Evolutionary conservation across 2,888 invertebrate species (phyloP).

Genomic region (Sarcophaga subvicina): DNA sequence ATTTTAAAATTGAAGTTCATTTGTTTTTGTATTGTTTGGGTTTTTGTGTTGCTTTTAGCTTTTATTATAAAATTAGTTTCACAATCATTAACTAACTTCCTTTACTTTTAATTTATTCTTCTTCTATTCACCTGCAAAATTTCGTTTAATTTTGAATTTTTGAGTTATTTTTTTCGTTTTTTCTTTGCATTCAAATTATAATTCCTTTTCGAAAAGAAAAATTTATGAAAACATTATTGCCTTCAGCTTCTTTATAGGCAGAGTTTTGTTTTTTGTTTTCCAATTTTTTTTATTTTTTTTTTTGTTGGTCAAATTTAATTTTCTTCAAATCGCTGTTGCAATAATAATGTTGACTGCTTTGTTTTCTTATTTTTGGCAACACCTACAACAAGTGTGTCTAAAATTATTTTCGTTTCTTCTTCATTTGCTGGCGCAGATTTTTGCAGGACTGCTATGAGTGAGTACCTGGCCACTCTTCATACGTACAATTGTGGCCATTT

Average conservation of each 20-base stretch:
- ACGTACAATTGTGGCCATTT: slow-evolving; percentile 65
- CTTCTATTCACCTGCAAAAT: slow-evolving; percentile 28
- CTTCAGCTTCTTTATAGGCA: slow-evolving; percentile 49
- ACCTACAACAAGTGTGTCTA: slow-evolving; percentile 70
- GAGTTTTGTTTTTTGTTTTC: neutral
- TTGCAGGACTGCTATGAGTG: slow-evolving; percentile 19
- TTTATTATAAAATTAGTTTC: slow-evolving; percentile 22
- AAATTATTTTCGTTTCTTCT: slow-evolving; percentile 43
- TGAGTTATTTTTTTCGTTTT: slow-evolving; percentile 24
- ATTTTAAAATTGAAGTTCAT: neutral
- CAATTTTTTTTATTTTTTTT: slow-evolving; percentile 7
- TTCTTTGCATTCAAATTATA: slow-evolving; percentile 12
- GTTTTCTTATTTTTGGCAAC: slow-evolving; percentile 69
- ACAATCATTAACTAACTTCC: slow-evolving; percentile 47
- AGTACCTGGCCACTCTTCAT: slow-evolving; percentile 67
- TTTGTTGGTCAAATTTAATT: slow-evolving; percentile 58
- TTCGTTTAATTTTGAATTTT: slow-evolving; percentile 13
- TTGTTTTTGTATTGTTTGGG: slow-evolving; percentile 8
- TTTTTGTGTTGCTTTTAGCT: neutral
- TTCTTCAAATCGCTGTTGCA: slow-evolving; percentile 41
- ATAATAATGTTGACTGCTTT: slow-evolving; percentile 24
- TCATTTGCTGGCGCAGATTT: slow-evolving; percentile 37
- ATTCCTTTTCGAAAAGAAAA: neutral
- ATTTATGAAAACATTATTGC: slow-evolving; percentile 61
- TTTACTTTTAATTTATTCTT: slow-evolving; percentile 29